Evolutionary conservation across 2,113 vertebrate genomes (phyloP).

Genomic region (Nanger granti): DNA sequence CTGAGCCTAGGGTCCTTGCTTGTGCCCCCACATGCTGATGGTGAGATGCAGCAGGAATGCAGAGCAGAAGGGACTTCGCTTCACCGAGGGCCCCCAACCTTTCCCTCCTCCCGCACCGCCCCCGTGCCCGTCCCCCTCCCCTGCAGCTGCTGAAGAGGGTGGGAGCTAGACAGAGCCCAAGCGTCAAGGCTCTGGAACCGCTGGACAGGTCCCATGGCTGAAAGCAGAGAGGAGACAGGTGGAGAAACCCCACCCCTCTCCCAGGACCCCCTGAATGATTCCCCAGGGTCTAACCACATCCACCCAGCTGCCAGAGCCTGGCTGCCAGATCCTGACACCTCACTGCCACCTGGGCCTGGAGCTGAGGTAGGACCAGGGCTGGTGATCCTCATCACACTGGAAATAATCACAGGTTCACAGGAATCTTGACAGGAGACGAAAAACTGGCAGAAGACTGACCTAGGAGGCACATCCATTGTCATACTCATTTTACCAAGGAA

Average conservation of each 20-base stretch:
- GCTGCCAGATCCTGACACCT: background rate
- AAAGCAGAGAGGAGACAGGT: background rate
- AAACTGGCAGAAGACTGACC: background rate
- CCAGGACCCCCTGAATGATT: background rate
- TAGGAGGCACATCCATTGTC: background rate
- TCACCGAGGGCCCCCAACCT: background rate
- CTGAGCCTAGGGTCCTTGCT: background rate
- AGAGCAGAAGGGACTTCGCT: background rate
- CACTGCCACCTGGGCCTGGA: background rate
- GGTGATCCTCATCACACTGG: background rate
- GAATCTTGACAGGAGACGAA: background rate
- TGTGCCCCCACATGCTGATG: fast-evolving
- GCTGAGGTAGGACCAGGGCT: too few relatives aligned
- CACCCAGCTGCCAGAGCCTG: too few relatives aligned
- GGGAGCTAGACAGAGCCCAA: background rate
- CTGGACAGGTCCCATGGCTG: background rate
- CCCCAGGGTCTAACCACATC: background rate
- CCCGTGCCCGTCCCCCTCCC: fast-evolving
- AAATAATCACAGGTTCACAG: background rate
- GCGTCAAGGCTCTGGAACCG: fast-evolving
- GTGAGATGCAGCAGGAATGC: background rate
- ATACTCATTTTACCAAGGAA: background rate
- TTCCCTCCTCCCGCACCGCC: fast-evolving
- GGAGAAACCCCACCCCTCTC: background rate
- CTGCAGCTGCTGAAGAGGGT: background rate